Evolutionary conservation across 2,888 invertebrate genomes (phyloP).

Genomic region (Chesias legatella): DNA sequence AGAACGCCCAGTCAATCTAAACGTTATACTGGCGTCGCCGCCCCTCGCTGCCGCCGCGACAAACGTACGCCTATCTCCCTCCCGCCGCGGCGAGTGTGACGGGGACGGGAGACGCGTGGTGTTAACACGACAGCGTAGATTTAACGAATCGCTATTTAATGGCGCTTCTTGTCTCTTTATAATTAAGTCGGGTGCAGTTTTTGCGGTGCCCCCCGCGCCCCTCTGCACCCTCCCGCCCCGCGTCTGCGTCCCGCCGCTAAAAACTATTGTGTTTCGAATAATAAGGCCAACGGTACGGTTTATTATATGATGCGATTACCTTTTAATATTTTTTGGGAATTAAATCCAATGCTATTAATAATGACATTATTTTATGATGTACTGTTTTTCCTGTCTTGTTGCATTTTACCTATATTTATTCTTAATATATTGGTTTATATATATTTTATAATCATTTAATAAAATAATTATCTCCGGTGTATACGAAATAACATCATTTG

Average conservation of each 20-base stretch:
- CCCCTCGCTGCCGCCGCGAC: constrained; percentile 84
- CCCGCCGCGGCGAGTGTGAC: constrained; percentile 29
- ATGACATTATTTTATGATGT: not conserved
- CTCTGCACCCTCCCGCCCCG: constrained; percentile 29
- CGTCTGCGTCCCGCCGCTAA: constrained; percentile 34
- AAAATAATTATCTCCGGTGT: too few species aligned
- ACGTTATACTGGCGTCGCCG: constrained; percentile 77
- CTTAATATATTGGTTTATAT: too few species aligned
- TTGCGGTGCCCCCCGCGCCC: constrained; percentile 56
- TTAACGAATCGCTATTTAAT: constrained; percentile 80
- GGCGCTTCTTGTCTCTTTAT: constrained; percentile 80
- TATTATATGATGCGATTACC: constrained; percentile 43
- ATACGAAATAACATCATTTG: too few species aligned
- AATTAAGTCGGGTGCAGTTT: constrained; percentile 81
- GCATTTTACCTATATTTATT: too few species aligned
- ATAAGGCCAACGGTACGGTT: constrained; percentile 44
- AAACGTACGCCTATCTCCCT: constrained; percentile 45
- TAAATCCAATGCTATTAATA: constrained; percentile 14
- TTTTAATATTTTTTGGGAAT: constrained; percentile 20
- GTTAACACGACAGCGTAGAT: constrained; percentile 78
- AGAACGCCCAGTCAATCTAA: constrained; percentile 80
- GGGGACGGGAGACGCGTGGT: constrained; percentile 53
- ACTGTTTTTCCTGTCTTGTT: too few species aligned
- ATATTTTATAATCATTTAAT: too few species aligned
- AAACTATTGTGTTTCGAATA: constrained; percentile 66